These are phyloP conservation scores for Eupithecia vulgata DNA, from an alignment of 2,888 invertebrate species.

Conservation along the genomic window DNA sequence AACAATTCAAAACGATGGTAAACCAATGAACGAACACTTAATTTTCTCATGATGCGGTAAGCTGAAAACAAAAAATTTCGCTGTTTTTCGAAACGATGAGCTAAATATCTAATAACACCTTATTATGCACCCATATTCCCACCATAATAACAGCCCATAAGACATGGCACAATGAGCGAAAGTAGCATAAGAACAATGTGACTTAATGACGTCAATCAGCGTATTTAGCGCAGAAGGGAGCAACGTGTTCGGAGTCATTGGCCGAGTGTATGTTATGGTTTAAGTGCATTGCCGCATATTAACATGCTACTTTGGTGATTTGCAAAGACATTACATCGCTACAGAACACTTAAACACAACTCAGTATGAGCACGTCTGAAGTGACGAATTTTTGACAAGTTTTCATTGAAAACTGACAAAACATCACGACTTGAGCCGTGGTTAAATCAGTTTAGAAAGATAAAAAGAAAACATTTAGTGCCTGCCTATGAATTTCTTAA, in stretches of 20 bases:
- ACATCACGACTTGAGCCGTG: too few species aligned
- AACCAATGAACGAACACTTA: not conserved
- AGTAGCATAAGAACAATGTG: slow-evolving; percentile 40
- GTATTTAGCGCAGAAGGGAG: slow-evolving; percentile 30
- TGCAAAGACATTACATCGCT: not conserved
- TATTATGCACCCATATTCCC: slow-evolving; percentile 22
- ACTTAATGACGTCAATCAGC: slow-evolving; percentile 41
- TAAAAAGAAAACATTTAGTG: too few species aligned
- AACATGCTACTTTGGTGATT: not conserved
- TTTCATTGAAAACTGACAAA: too few species aligned
- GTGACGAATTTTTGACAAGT: too few species aligned
- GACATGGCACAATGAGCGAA: slow-evolving; percentile 36
- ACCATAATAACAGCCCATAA: slow-evolving; percentile 23
- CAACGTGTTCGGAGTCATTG: slow-evolving; percentile 34
- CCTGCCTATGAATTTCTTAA: too few species aligned
- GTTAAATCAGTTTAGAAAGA: too few species aligned
- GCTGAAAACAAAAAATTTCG: not conserved
- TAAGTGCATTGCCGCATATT: slow-evolving; percentile 2
- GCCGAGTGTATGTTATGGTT: slow-evolving; percentile 19
- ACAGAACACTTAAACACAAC: too few species aligned
- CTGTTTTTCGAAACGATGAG: not conserved
- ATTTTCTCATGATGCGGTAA: not conserved
- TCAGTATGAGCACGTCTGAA: too few species aligned
- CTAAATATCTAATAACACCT: slow-evolving; percentile 6
- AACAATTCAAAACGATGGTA: not conserved